Evolutionary conservation across 2,797 vertebrate species (phyloP).

Genomic region (Peromyscus nudipes): DNA sequence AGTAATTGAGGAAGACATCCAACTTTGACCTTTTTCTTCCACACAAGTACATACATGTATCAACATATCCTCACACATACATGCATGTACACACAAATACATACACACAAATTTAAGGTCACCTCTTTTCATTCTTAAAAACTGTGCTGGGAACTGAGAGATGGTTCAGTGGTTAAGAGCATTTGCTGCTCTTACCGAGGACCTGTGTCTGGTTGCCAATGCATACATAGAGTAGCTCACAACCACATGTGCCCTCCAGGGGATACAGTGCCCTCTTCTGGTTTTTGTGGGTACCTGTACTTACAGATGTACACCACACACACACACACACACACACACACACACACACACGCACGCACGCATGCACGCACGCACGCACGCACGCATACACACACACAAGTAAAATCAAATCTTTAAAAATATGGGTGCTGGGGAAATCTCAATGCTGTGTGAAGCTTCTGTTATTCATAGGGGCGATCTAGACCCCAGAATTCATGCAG

Average conservation of each 20-base stretch:
- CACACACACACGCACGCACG: background rate
- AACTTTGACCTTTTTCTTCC: background rate
- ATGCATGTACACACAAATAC: background rate
- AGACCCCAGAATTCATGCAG: slow-evolving; percentile 20
- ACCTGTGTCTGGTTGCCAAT: background rate
- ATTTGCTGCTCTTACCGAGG: background rate
- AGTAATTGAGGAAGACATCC: background rate
- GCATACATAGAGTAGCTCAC: background rate
- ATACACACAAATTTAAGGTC: slow-evolving; percentile 13
- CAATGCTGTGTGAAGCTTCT: background rate
- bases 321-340: background rate
- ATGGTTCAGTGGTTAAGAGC: background rate
- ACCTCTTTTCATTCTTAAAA: background rate
- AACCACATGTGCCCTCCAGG: background rate
- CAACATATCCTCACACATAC: background rate
- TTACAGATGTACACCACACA: background rate
- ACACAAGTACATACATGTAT: background rate
- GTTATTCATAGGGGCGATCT: background rate
- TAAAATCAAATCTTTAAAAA: background rate
- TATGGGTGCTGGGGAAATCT: background rate
- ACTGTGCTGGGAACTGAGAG: background rate
- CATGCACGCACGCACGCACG: background rate
- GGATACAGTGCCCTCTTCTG: background rate
- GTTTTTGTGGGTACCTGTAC: background rate
- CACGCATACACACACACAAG: background rate